Base-by-base conservation (phyloP, 1,140 invertebrate species). In the Cyrtorhinus lividipennis region DNA sequence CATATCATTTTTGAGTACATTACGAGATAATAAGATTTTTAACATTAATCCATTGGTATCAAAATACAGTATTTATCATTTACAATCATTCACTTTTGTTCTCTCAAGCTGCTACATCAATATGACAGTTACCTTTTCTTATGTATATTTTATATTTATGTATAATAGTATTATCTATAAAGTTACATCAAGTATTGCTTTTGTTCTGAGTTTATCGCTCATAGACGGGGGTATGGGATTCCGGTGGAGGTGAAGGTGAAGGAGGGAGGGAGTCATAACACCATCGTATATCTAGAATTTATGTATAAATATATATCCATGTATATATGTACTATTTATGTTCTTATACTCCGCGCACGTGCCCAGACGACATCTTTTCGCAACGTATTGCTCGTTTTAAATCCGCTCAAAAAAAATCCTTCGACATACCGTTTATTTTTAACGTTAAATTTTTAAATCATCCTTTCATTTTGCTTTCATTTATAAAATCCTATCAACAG, bases 111-210 rank as follows among this genome's bases (percentile, higher is more conserved):
- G 58, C 57, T 64, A 64, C 59, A 60, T 38, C 27, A 64, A 64
- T 53, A 57, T 27, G 58, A 59, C 58, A 59, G 38, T 30, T 26
- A 60, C 61, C 63, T 64, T 64, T 46, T 56, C 45, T 53, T 60
- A 59, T 48, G 48, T 45, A 61, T 63, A 48, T 38, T 8, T 57
- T 64, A 64, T 53, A 61, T 56, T n/a, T 64, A 59, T 30, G 48
- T 53, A 53, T 53, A 53, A 38, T 12, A 53, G 10, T 12, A 53
- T 53, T 53, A 53, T 20, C 20, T 53, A 53, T 53, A 53, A 53
- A 53, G 48, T 53, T 53, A 64, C 63, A 64, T 64, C 58, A 64
- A 64, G 63, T 64, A 64, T 64, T 64, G 63, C 63, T 64, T 64
- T 64, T 61, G 59, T 64, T 64, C 45, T 64, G 63, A 64, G 63